Conservation (phyloP, 1,140 invertebrate species). For the Cydia strobilella region DNA sequence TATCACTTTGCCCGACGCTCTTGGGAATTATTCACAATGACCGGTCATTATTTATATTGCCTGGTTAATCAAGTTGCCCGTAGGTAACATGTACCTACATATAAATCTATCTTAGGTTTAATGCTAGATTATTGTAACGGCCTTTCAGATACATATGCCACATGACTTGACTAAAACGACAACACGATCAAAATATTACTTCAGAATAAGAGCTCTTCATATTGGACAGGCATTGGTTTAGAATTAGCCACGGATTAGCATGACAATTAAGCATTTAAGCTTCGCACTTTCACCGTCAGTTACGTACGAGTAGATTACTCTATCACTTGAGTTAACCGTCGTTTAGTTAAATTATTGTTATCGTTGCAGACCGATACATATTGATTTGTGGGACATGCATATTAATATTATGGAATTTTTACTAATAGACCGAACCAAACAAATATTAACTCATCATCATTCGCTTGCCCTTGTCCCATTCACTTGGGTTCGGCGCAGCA, state of each 20-base stretch:
- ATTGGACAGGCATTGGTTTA: constrained; percentile 17
- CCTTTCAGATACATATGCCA: no score
- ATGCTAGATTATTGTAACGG: no score
- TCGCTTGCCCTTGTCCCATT: no score
- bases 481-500: no score
- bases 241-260: constrained; percentile 29
- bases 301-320: constrained; percentile 12
- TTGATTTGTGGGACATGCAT: background rate
- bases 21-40: no score
- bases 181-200: background rate
- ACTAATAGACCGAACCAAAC: background rate
- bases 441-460: no score
- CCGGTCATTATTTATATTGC: no score
- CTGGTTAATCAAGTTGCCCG: no score
- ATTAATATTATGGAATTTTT: background rate
- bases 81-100: no score
- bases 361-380: background rate
- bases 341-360: constrained; percentile 23
- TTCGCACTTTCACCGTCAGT: constrained; percentile 26
- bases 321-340: constrained; percentile 13
- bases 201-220: constrained; percentile 1
- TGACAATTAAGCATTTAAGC: constrained; percentile 20
- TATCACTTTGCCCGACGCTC: no score
- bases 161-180: background rate
- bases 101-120: no score